Percentiles rank a stretch among this genome's conserved stretches.
Conservation (phyloP, 2,797 vertebrate genomes). For the Halcyon badia region DNA sequence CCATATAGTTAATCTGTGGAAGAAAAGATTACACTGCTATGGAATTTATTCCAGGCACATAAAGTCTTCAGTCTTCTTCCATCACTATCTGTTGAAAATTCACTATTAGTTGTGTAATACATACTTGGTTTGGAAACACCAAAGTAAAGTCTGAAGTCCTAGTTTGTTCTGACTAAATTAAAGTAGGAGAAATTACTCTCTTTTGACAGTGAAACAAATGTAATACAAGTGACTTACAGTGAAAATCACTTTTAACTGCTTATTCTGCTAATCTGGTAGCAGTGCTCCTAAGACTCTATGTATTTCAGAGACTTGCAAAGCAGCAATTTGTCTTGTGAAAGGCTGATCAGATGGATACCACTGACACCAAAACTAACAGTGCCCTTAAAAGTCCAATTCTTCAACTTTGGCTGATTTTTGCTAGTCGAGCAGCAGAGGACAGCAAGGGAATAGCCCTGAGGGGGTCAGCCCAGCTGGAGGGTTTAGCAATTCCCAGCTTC, state of each 20-base stretch:
- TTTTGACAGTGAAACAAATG: neutral
- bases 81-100: neutral
- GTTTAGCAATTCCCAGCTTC: neutral
- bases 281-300: neutral
- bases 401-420: neutral
- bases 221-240: neutral
- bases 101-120: neutral
- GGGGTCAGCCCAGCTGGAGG: neutral
- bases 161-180: neutral
- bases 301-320: neutral
- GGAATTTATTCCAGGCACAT: neutral
- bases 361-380: fast-evolving
- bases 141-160: neutral
- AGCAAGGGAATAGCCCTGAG: neutral
- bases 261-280: neutral
- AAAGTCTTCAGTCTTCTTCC: neutral
- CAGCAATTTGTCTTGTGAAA: neutral
- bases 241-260: neutral
- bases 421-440: neutral
- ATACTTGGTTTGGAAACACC: neutral
- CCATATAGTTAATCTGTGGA: neutral
- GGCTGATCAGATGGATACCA: fast-evolving
- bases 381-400: neutral
- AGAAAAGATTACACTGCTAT: neutral
- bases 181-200: neutral